phyloP scores from a whole-genome alignment of 1,140 invertebrate species.

The Artemia franciscana region DNA sequence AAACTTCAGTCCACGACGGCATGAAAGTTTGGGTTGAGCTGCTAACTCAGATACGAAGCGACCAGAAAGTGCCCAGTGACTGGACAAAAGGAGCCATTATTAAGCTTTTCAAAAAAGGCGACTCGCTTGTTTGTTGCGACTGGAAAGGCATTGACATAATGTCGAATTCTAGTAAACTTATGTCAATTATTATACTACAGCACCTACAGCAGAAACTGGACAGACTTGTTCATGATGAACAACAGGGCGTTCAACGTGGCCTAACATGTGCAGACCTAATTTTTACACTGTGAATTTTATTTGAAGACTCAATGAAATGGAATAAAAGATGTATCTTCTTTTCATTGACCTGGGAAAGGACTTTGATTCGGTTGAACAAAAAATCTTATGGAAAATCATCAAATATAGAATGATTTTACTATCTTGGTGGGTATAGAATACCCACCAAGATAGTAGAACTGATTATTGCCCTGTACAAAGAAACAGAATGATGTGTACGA shows the following conservation, averaged over 20 bases:
- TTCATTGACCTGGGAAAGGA: not conserved
- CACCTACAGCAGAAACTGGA: not conserved
- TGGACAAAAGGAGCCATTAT: not conserved
- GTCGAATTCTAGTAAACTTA: not conserved
- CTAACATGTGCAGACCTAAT: not conserved
- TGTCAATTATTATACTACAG: not conserved
- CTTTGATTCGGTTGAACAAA: not conserved
- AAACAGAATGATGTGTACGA: not conserved
- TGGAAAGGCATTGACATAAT: not conserved
- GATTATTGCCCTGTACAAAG: not conserved
- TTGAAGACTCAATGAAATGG: not conserved
- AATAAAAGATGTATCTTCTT: not conserved
- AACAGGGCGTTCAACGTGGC: not conserved
- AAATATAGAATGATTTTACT: too few relatives aligned
- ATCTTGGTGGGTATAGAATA: too few relatives aligned
- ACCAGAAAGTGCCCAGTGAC: not conserved
- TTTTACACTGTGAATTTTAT: not conserved
- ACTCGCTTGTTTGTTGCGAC: not conserved
- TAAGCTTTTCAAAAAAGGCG: not conserved
- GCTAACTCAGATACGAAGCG: not conserved
- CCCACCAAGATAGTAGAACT: not conserved
- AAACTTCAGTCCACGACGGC: not conserved
- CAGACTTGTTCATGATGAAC: not conserved
- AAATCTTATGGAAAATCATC: not conserved
- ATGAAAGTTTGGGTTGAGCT: not conserved